Evolutionary conservation across 2,888 invertebrate species (phyloP).

Genomic region (Tetrapedia diversipes): DNA sequence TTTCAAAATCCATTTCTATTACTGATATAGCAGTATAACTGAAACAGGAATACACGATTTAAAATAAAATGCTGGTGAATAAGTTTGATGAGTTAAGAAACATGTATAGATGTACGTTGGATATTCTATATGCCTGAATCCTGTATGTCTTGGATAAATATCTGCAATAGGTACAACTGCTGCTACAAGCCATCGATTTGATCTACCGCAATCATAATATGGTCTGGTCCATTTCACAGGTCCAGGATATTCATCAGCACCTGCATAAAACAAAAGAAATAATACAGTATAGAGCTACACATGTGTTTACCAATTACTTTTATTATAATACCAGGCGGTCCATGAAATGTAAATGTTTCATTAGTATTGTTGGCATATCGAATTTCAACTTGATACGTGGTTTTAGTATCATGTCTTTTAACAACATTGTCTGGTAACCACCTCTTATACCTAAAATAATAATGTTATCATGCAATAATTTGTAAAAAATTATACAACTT

Average conservation of each 20-base stretch:
- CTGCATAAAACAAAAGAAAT: slow-evolving; percentile 70
- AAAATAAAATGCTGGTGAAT: neutral
- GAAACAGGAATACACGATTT: slow-evolving; percentile 18
- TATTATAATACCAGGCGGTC: slow-evolving; percentile 88
- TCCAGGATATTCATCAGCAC: slow-evolving; percentile 94
- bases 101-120: slow-evolving; percentile 88
- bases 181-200: slow-evolving; percentile 97
- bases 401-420: slow-evolving; percentile 94
- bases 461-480: neutral
- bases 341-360: slow-evolving; percentile 98
- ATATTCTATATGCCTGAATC: slow-evolving; percentile 96
- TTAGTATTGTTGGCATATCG: slow-evolving; percentile 97
- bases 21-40: slow-evolving; percentile 96
- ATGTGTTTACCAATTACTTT: neutral
- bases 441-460: slow-evolving; percentile 86
- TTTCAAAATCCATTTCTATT: slow-evolving; percentile 97
- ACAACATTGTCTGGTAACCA: slow-evolving; percentile 96
- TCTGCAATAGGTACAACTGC: slow-evolving; percentile 98
- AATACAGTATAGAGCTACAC: neutral
- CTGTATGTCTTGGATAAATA: slow-evolving; percentile 96
- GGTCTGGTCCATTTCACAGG: slow-evolving; percentile 97
- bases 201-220: slow-evolving; percentile 97
- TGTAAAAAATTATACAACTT: neutral
- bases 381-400: slow-evolving; percentile 96
- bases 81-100: neutral